Conservation (phyloP, 2,888 invertebrate genomes). For the Adelphocoris suturalis region DNA sequence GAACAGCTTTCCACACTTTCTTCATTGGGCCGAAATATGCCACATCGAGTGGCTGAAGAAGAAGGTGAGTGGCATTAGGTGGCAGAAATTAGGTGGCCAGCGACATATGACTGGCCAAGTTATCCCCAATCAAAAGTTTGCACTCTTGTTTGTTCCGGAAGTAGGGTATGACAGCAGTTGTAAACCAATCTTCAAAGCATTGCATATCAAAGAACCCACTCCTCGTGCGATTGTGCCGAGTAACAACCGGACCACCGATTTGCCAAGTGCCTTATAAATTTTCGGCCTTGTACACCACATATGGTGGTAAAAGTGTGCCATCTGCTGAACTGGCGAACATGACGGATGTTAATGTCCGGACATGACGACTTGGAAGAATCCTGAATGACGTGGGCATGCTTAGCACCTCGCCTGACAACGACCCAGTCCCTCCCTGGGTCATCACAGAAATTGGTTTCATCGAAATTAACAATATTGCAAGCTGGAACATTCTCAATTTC, state of each 20-base stretch:
- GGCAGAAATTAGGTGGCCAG: slow-evolving; percentile 76
- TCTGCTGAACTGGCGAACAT: too few relatives aligned
- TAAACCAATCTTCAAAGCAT: slow-evolving; percentile 75
- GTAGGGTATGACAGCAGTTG: slow-evolving; percentile 75
- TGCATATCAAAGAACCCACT: not conserved
- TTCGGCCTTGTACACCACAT: slow-evolving; percentile 75
- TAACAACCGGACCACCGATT: slow-evolving; percentile 77
- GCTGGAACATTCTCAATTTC: too few relatives aligned
- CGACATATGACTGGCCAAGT: slow-evolving; percentile 76
- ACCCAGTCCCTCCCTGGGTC: too few relatives aligned
- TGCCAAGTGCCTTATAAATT: slow-evolving; percentile 77
- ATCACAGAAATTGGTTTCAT: too few relatives aligned
- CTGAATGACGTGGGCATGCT: slow-evolving; percentile 77
- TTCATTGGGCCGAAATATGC: slow-evolving; percentile 23
- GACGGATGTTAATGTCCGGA: too few relatives aligned
- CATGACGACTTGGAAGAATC: slow-evolving; percentile 77
- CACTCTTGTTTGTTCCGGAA: slow-evolving; percentile 74
- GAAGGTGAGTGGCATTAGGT: not conserved
- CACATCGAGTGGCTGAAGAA: slow-evolving; percentile 18
- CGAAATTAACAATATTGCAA: too few relatives aligned
- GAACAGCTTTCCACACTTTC: not conserved
- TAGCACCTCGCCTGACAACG: slow-evolving; percentile 76
- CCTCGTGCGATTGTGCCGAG: not conserved
- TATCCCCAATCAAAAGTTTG: slow-evolving; percentile 77
- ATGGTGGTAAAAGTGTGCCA: slow-evolving; percentile 76